phyloP scores from a whole-genome alignment of 2,888 invertebrate species.

The Spisula solida region DNA sequence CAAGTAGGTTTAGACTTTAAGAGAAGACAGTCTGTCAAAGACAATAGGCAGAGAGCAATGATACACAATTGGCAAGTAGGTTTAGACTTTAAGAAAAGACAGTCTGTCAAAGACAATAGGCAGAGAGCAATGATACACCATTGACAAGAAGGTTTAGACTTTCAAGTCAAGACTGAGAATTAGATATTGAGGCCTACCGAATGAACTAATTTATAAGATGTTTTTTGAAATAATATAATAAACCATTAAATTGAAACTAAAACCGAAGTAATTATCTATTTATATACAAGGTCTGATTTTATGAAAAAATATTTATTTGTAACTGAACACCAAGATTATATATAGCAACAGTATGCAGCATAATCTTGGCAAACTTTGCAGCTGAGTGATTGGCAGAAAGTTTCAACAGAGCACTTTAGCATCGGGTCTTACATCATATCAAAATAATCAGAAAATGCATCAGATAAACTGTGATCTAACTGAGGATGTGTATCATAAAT shows the following conservation, averaged over 20 bases:
- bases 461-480: background rate
- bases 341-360: background rate
- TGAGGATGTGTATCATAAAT: constrained; percentile 1
- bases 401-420: background rate
- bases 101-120: no score
- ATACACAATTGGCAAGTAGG: no score
- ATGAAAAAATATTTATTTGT: background rate
- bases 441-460: constrained; percentile 12
- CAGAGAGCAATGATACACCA: no score
- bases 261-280: background rate
- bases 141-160: no score
- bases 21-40: background rate
- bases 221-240: background rate
- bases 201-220: background rate
- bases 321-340: background rate
- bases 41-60: no score
- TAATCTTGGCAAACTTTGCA: background rate
- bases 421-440: background rate
- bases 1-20: background rate
- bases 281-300: background rate
- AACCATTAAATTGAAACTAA: background rate
- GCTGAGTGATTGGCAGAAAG: background rate
- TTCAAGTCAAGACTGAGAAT: no score
- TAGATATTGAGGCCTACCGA: no score
- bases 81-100: no score